A percentile compares a stretch with the other conserved stretches of the same genome.
Evolutionary conservation across 2,888 invertebrate species (phyloP).

Genomic region (Pandemis heparana): DNA sequence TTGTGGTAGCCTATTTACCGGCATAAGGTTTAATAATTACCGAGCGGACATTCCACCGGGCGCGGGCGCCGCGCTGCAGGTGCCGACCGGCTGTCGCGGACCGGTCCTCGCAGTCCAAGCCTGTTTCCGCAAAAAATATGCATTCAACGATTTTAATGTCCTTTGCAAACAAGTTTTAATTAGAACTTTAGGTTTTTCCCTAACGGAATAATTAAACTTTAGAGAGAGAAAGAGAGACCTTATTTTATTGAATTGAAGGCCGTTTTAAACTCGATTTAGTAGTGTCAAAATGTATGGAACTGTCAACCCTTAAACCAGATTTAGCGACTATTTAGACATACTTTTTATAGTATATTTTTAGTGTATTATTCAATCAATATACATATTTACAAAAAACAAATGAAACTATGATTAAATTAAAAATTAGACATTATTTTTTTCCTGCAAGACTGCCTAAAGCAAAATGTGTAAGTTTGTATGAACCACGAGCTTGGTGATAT

Average conservation of each 20-base stretch:
- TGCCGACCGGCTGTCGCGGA: constrained; percentile 15
- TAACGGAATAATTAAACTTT: not conserved
- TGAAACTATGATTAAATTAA: no score
- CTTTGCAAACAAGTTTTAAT: constrained; percentile 7
- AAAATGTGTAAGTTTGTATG: no score
- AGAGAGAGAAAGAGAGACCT: not conserved
- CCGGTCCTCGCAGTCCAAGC: constrained; percentile 22
- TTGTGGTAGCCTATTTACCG: not conserved
- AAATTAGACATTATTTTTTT: no score
- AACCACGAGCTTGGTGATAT: no score
- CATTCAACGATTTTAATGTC: constrained; percentile 18
- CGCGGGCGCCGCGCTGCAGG: constrained; percentile 19
- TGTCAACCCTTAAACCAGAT: no score
- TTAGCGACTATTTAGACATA: no score
- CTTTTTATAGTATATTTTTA: no score
- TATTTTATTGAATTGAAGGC: not conserved
- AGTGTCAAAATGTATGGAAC: no score
- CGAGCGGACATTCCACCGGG: constrained; percentile 27
- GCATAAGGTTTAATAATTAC: constrained; percentile 20
- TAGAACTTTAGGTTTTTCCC: not conserved
- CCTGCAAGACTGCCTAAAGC: no score
- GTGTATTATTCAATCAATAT: no score
- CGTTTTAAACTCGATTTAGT: no score
- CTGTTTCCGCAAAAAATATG: constrained; percentile 36
- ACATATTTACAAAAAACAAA: no score